phyloP scores from a whole-genome alignment of 92 coral and sea anemone genomes.

The Porites divaricata region DNA sequence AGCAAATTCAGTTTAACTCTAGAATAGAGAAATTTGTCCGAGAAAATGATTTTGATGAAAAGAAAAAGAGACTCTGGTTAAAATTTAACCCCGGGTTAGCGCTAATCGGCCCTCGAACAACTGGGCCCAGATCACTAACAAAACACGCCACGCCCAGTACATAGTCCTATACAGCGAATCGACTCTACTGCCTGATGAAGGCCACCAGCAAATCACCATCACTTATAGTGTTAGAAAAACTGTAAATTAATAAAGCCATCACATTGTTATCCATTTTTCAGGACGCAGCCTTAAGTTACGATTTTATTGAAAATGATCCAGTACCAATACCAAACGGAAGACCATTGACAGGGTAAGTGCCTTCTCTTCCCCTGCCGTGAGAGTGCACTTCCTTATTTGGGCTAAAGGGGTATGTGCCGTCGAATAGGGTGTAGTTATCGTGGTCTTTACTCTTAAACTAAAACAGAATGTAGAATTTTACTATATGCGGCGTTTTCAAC shows the following conservation, averaged over 20 bases:
- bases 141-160: background rate
- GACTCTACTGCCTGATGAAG: too few species aligned
- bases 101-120: too few species aligned
- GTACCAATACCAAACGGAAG: constrained; percentile 38
- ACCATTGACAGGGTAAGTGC: constrained; percentile 27
- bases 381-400: constrained; percentile 1
- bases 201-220: too few species aligned
- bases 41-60: too few species aligned
- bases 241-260: background rate
- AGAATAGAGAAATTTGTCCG: too few species aligned
- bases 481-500: background rate
- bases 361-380: background rate
- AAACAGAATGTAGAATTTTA: too few species aligned
- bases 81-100: too few species aligned
- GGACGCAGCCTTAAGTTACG: constrained; percentile 27
- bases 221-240: background rate
- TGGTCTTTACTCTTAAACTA: too few species aligned
- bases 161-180: background rate
- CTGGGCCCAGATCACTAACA: background rate
- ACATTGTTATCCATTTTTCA: constrained; percentile 10
- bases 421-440: background rate
- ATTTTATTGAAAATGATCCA: constrained; percentile 26
- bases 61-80: too few species aligned
- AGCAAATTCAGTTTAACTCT: too few species aligned
- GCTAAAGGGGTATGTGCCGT: background rate